Evolutionary conservation across 2,888 invertebrate species (phyloP).

Genomic region (Mycogona germanica): DNA sequence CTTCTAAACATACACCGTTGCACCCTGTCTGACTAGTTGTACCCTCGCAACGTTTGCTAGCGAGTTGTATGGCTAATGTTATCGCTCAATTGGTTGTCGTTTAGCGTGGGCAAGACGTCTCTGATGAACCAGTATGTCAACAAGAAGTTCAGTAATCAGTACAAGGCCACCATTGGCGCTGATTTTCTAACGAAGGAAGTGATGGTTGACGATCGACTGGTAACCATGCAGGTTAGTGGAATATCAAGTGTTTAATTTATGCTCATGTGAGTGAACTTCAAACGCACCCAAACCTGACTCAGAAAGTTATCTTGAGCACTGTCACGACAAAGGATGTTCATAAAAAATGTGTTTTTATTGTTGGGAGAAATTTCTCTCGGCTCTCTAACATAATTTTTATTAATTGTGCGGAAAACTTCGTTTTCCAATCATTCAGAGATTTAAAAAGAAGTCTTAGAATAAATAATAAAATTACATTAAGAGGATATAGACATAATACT

Average conservation of each 20-base stretch:
- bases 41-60: background rate
- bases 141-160: constrained; percentile 99
- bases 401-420: no score
- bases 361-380: no score
- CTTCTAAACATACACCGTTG: background rate
- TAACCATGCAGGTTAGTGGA: constrained; percentile 86
- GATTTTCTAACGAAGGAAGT: constrained; percentile 98
- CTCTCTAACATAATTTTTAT: no score
- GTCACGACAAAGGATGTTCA: no score
- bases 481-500: no score
- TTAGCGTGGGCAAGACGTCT: constrained; percentile 94
- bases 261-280: no score
- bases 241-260: background rate
- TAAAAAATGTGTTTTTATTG: no score
- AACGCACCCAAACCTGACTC: no score
- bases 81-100: background rate
- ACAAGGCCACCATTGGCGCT: constrained; percentile 99
- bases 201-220: constrained; percentile 90
- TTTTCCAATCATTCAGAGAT: no score
- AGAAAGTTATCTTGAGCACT: no score
- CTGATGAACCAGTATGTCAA: constrained; percentile 99
- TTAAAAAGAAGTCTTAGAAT: no score
- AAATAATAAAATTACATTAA: no score
- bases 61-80: background rate
- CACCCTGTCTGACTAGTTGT: background rate